Base-by-base conservation (phyloP, 1,140 invertebrate genomes). In the Bombus difficillimus region DNA sequence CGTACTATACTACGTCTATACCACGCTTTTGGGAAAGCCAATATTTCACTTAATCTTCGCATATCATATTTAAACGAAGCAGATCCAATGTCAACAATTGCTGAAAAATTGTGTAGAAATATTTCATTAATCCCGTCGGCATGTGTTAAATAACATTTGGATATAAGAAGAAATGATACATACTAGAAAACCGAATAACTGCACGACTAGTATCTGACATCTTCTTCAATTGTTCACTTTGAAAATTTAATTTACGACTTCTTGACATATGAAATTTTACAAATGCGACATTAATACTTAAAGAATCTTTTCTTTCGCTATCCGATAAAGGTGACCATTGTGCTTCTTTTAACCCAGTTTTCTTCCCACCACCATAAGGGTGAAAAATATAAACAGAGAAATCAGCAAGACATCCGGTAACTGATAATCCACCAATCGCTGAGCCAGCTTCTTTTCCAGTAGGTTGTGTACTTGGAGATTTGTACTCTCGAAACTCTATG, bases 1-100 rank as follows among this genome's bases (percentile, higher is more conserved):
- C 99, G 95, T 37, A 99, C 98, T 86, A 99, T 98, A 86, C 98
- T 98, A 32, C 98, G 96, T 39, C 99, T 96, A 93, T 99, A 99
- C 99, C 99, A 99, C 8, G 99, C 99, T 95, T 99, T 99, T 0
- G 99, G 99, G 93, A 99, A 99, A 10, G 98, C 98, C 64, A 99
- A 95, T 90, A 99, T 99, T 95, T 99, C 99, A 1, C 98, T 98
- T 81, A 99, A 94, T n/a, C 99, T 96, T 77, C 99, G 96, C 98
- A 99, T 99, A 93, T 99, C 99, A 94, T 99, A 99, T 93, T 99
- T 99, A 94, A 99, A 99, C 37, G 98, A 98, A 39, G 99, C 99
- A n/a, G 98, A 98, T 47, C 99, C 99, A 92, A 99, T 98, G 95
- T 99, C 98, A 90, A 98, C 97, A 86, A 99, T 98, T 22, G 98